These are phyloP conservation scores for Eriocheir sinensis DNA, from an alignment of 1,140 invertebrate genomes.

Conservation along the genomic window DNA sequence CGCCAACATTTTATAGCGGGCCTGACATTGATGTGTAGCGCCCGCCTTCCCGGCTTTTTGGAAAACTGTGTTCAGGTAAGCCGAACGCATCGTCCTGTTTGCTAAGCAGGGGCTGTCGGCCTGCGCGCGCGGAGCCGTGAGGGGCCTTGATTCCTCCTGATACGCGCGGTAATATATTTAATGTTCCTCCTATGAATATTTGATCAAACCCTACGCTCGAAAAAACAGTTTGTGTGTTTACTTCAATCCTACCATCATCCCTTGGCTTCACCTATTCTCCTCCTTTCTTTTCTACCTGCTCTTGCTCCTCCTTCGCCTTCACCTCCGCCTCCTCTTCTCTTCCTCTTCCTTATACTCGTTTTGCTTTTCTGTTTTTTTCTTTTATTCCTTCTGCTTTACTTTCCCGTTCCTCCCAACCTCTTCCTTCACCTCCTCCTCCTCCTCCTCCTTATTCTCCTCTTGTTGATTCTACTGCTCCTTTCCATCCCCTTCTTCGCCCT, in stretches of 20 bases:
- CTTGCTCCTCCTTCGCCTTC: background rate
- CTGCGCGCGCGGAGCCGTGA: background rate
- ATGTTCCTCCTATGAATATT: constrained; percentile 8
- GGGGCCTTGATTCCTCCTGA: background rate
- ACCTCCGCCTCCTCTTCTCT: no score
- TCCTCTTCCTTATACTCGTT: no score
- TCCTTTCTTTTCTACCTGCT: background rate
- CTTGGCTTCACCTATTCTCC: background rate
- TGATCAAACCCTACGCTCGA: background rate
- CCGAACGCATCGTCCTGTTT: background rate
- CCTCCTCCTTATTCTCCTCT: background rate
- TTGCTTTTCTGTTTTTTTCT: no score
- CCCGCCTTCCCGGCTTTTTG: background rate
- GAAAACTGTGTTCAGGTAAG: constrained; percentile 12
- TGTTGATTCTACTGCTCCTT: background rate
- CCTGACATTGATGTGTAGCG: background rate
- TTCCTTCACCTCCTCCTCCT: background rate
- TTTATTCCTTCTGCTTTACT: no score
- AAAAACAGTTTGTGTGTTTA: background rate
- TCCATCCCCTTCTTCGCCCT: background rate
- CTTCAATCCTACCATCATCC: background rate
- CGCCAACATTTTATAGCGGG: constrained; percentile 3
- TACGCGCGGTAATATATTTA: constrained; percentile 25
- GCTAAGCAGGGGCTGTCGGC: background rate
- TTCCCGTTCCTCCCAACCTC: no score